These are phyloP conservation scores for Orgyia antiqua DNA, from an alignment of 2,888 invertebrate genomes.

Conservation along the genomic window DNA sequence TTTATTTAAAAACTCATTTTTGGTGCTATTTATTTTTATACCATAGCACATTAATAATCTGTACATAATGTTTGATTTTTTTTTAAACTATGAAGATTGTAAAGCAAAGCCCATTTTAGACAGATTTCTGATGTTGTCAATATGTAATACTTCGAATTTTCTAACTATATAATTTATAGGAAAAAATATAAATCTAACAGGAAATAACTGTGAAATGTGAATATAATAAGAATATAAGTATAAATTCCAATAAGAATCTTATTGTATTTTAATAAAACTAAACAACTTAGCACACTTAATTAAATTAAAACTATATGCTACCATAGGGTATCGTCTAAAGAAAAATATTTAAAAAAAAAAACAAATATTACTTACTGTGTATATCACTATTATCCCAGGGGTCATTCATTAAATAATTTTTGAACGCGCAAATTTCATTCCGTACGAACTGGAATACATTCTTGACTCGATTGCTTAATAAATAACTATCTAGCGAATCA, in stretches of 20 bases:
- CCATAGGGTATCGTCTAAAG: neutral
- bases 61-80: too few species aligned
- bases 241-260: constrained; percentile 25
- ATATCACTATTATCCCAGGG: constrained; percentile 13
- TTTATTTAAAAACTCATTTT: too few species aligned
- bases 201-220: too few species aligned
- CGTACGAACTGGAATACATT: constrained; percentile 13
- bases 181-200: too few species aligned
- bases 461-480: constrained; percentile 11
- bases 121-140: too few species aligned
- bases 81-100: too few species aligned
- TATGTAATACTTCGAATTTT: too few species aligned
- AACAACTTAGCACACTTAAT: constrained; percentile 13
- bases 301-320: constrained; percentile 14
- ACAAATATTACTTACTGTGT: constrained; percentile 15
- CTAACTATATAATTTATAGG: too few species aligned
- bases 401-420: constrained; percentile 23
- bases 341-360: neutral
- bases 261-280: constrained; percentile 16
- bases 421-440: constrained; percentile 6
- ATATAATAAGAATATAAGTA: too few species aligned
- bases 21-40: too few species aligned
- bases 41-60: too few species aligned
- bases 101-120: too few species aligned
- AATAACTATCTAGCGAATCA: constrained; percentile 16